Base-by-base conservation (phyloP, 2,888 invertebrate species). In the Lithophane socia region DNA sequence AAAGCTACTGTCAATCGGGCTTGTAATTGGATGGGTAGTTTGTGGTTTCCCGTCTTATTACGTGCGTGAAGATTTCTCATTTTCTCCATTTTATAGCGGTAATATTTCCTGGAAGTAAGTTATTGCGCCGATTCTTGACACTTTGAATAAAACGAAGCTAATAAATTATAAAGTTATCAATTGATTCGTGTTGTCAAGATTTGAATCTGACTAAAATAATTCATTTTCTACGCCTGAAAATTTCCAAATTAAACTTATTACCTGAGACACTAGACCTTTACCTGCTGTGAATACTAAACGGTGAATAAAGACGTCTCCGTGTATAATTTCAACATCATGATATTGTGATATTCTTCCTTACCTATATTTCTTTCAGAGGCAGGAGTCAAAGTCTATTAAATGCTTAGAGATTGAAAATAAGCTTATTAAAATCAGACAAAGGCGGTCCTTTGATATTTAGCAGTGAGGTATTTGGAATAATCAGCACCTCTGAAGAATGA, bases 341-440 rank as follows among this genome's bases (percentile, higher is more conserved):
- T 24, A 37, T 37, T 37, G 2, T 37, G 37, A 37, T 37, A n/a
- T 76, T 60, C 8, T 47, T 10, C 3, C 16, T 21, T 24, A 9
- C 24, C 21, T 29, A n/a, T 70, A 61, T 63, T 64, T 79, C 44
- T 67, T 67, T 63, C 13, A 54, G 49, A 69, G 61, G 24, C 21
- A 16, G 66, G 44, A 56, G 37, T 67, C 52, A 54, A 37, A 72
- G 24, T 63, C 24, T 64, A n/a, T 52, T 73, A 49, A 83, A 74
- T 12, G 47, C 24, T 16, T 52, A 68, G 67, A 66, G 44, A 69
- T 74, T 66, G 42, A 68, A 76, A 78, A 68, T 80, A 79, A 80
- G 73, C 78, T 68, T 79, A 81, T 82, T 80, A 79, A 68, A 82
- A 72, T 73, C 69, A 75, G 54, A 82, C 77, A 77, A 78, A 75